Evolutionary conservation across 2,888 invertebrate species (phyloP).

Genomic region (Mythimna albipuncta): DNA sequence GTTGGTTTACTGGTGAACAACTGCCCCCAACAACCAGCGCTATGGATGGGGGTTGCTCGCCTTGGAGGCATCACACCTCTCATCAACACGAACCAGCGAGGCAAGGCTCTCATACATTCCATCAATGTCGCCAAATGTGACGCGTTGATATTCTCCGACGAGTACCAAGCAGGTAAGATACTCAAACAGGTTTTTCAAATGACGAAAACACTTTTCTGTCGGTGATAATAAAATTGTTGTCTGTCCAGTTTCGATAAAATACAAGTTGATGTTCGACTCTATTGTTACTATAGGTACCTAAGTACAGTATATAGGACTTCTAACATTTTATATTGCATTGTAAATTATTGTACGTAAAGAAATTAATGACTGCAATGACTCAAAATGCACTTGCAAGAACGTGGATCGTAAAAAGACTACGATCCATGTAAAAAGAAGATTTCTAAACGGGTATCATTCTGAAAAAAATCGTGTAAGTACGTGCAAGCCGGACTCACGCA

Average conservation of each 20-base stretch:
- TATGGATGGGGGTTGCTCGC: slow-evolving; percentile 98
- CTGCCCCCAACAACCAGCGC: slow-evolving; percentile 96
- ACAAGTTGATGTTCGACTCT: background rate
- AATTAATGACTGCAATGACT: background rate
- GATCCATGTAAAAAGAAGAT: no score
- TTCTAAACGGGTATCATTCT: no score
- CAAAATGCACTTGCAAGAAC: no score
- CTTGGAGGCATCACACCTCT: slow-evolving; percentile 96
- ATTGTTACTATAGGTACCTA: background rate
- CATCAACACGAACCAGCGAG: slow-evolving; percentile 97
- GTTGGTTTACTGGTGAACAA: slow-evolving; percentile 98
- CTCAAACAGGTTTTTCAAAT: slow-evolving; percentile 28
- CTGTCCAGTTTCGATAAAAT: background rate
- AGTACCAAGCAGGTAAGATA: slow-evolving; percentile 91
- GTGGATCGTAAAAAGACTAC: no score
- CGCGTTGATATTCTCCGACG: slow-evolving; percentile 95
- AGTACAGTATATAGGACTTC: background rate
- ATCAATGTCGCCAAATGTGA: slow-evolving; percentile 96
- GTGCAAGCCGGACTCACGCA: no score
- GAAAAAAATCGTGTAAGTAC: background rate
- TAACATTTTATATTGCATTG: background rate
- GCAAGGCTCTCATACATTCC: slow-evolving; percentile 96
- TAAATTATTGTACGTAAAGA: background rate
- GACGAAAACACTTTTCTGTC: background rate
- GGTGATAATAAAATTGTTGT: background rate